Conservation (phyloP, 1,140 invertebrate species). For the Pogonomyrmex californicus region DNA sequence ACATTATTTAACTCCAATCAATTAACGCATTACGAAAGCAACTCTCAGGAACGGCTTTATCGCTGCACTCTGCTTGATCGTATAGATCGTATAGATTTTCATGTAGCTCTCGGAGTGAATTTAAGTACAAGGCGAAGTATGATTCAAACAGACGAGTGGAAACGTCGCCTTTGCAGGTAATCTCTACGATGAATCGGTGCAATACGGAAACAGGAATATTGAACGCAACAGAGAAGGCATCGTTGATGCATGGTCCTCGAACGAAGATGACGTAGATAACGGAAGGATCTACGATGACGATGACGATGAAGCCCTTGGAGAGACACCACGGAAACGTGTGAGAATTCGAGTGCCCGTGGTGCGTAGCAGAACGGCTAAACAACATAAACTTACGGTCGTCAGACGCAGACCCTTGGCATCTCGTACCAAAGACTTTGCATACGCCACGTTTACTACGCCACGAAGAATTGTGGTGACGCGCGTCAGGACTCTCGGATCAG, state of each 20-base stretch:
- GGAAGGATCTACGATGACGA: constrained; percentile 30
- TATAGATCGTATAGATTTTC: constrained; percentile 27
- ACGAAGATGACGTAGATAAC: constrained; percentile 41
- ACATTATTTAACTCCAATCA: constrained; percentile 56
- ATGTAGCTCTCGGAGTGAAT: constrained; percentile 23
- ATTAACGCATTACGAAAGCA: constrained; percentile 54
- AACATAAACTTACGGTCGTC: constrained; percentile 84
- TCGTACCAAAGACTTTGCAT: constrained; percentile 66
- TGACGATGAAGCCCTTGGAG: constrained; percentile 70
- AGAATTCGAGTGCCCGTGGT: constrained; percentile 82
- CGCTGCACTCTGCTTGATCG: constrained; percentile 24
- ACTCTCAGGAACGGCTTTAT: constrained; percentile 14
- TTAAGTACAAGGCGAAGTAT: not conserved
- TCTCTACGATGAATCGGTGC: constrained; percentile 69
- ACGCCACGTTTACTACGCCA: constrained; percentile 45
- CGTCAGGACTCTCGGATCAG: constrained; percentile 75
- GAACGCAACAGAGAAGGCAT: constrained; percentile 24
- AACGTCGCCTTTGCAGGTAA: constrained; percentile 83
- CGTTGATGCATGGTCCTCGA: constrained; percentile 11
- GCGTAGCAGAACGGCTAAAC: constrained; percentile 76
- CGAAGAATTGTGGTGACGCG: constrained; percentile 82
- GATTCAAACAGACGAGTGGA: constrained; percentile 56
- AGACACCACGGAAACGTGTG: constrained; percentile 78
- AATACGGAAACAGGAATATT: constrained; percentile 18
- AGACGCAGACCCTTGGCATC: constrained; percentile 80